These are phyloP conservation scores for Ispidina picta DNA, from an alignment of 2,797 vertebrate genomes.

Conservation along the genomic window DNA sequence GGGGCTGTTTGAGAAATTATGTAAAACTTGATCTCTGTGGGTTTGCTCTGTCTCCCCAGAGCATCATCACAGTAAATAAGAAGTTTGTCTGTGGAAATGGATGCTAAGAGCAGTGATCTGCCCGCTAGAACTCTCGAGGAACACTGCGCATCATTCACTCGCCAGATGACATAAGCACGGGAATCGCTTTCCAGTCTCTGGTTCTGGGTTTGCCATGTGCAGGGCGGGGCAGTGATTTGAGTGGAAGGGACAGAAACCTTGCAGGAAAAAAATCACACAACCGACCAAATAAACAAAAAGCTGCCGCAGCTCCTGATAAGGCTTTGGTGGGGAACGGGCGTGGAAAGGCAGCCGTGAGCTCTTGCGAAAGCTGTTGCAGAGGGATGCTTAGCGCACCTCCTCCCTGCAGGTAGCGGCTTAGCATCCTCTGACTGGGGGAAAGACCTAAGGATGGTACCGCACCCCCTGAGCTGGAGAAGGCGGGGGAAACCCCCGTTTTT, in stretches of 20 bases:
- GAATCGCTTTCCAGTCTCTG: background rate
- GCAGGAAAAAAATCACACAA: too few relatives aligned
- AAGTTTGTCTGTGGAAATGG: background rate
- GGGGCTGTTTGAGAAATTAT: background rate
- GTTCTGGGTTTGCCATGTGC: background rate
- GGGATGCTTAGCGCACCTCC: background rate
- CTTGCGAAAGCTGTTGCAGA: background rate
- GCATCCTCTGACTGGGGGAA: background rate
- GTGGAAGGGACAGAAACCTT: background rate
- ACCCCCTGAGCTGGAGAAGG: background rate
- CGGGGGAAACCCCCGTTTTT: background rate
- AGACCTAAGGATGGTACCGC: background rate
- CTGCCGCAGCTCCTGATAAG: background rate
- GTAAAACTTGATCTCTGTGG: background rate
- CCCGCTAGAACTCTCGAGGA: background rate
- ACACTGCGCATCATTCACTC: background rate
- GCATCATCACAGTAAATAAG: background rate
- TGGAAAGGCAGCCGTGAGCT: background rate
- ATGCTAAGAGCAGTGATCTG: background rate
- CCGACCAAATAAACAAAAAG: background rate
- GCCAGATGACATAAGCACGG: background rate
- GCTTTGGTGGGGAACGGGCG: rapidly evolving
- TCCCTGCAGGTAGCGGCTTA: background rate
- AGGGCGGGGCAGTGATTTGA: background rate
- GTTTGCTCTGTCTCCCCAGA: background rate